These are phyloP conservation scores for Rhagoletis zephyria DNA, from an alignment of 1,140 invertebrate species.

Conservation along the genomic window DNA sequence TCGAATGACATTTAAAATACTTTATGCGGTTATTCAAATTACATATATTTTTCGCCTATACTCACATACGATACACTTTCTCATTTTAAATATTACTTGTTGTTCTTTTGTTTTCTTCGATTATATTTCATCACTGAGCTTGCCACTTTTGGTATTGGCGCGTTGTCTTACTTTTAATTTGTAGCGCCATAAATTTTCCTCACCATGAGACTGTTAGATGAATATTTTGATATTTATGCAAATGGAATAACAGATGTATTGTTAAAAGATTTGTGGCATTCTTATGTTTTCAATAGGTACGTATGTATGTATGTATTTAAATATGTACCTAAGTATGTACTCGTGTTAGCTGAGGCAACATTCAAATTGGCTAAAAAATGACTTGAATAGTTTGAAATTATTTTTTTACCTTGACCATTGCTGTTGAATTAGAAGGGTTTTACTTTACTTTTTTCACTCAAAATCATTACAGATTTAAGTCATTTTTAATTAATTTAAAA, in stretches of 20 bases:
- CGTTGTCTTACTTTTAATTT: neutral
- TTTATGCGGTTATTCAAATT: conserved; percentile 1
- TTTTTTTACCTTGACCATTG: too few relatives aligned
- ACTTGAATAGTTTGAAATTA: too few relatives aligned
- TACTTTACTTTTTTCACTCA: too few relatives aligned
- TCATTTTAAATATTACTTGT: neutral
- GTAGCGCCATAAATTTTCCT: neutral
- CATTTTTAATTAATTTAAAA: too few relatives aligned
- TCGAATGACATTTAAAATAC: conserved; percentile 34
- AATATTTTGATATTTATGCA: neutral
- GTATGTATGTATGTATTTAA: too few relatives aligned
- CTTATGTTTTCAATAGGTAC: neutral
- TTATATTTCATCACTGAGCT: neutral
- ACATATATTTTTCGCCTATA: neutral
- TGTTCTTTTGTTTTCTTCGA: neutral
- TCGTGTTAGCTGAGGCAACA: too few relatives aligned
- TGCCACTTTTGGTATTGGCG: neutral
- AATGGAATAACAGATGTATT: neutral
- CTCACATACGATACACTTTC: neutral
- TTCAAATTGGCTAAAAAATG: too few relatives aligned
- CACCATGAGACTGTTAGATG: neutral
- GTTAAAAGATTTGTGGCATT: neutral
- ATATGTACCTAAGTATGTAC: too few relatives aligned
- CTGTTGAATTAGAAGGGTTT: too few relatives aligned
- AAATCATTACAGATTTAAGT: too few relatives aligned